Evolutionary conservation across 2,797 vertebrate genomes (phyloP).

Genomic region (Microhierax caerulescens): DNA sequence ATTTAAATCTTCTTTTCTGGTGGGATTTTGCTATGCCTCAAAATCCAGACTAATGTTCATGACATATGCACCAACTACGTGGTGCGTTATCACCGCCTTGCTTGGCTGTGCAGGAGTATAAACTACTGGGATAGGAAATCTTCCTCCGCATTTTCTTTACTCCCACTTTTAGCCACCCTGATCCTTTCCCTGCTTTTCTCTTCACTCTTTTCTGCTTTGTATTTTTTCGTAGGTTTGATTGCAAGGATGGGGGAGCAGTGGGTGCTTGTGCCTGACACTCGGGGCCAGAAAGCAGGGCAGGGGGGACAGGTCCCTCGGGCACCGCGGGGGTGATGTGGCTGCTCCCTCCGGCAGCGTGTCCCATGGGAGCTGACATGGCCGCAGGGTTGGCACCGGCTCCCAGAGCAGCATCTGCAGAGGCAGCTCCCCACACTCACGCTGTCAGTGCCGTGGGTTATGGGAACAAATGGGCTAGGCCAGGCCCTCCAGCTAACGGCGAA

Average conservation of each 20-base stretch:
- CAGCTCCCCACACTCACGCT: rapidly evolving
- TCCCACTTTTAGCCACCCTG: neutral
- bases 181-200: neutral
- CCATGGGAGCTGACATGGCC: neutral
- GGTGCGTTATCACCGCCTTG: neutral
- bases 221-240: neutral
- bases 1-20: neutral
- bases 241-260: neutral
- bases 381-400: neutral
- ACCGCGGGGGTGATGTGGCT: neutral
- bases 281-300: neutral
- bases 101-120: neutral
- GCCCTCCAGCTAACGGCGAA: neutral
- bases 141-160: neutral
- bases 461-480: neutral
- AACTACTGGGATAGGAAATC: neutral
- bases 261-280: neutral
- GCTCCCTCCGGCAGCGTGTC: neutral
- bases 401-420: neutral
- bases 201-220: neutral
- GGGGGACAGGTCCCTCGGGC: neutral
- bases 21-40: neutral
- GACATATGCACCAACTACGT: neutral
- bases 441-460: neutral
- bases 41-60: neutral